Base-by-base conservation (phyloP, 2,888 invertebrate genomes). In the Tipula helvola region DNA sequence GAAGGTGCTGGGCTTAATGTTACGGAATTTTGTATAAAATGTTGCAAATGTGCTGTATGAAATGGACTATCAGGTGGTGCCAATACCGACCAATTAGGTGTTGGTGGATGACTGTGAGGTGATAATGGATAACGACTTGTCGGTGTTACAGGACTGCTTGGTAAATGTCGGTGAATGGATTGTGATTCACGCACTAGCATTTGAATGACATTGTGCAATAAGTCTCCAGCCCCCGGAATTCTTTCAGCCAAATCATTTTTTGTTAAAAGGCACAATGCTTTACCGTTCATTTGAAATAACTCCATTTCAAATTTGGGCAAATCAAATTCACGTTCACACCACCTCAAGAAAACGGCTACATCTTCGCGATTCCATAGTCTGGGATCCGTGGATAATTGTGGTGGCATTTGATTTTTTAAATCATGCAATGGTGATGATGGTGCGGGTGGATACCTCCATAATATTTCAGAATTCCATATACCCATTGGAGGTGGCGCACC, bases 281-380 rank as follows among this genome's bases (percentile, higher is more conserved):
- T 98, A 93, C 98, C 98, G 91, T 98, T 98, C 97, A 98, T 98
- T 93, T 97, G 97, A 91, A 98, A 98, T 92, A 97, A 95, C 90
- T 98, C 97, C 94, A 96, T 95, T 90, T 97, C 97, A 90, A 98
- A 96, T 89, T 96, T 95, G 86, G 97, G 97, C 88, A 98, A 92
- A 91, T 97, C 97, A 91, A 97, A 98, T 92, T 97, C 97, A 88
- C 96, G 93, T 91, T 98, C 97, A 88, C 97, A 97, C 96, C 97
- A 98, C 90, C 96, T 95, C 86, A 98, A 92, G 91, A 98, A 98
- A 87, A 96, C 94, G 85, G 94, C 93, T 28, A 98, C 98, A 90
- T 98, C 97, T 89, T 97, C 97, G 88, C 98, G 94, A 87, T 95
- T 95, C 98, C 98, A 98, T 86, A 96, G 92, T 89, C 97, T 93